These are phyloP conservation scores for Anhinga rufa DNA, from an alignment of 2,113 vertebrate species.

Conservation along the genomic window DNA sequence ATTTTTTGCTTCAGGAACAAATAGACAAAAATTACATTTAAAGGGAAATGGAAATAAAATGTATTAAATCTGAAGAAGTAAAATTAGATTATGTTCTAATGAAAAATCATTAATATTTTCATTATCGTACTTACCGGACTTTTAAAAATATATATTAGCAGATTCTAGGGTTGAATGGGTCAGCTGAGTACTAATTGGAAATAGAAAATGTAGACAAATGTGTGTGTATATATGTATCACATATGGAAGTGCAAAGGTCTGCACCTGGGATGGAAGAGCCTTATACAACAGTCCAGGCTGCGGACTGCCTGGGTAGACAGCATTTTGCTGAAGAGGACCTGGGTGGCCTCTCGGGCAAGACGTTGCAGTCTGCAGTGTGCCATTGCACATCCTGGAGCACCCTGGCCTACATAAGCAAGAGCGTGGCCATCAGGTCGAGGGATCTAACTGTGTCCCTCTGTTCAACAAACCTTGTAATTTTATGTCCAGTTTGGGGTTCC, in stretches of 20 bases:
- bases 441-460: not conserved
- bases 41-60: constrained; percentile 17
- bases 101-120: not conserved
- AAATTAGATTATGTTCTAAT: not conserved
- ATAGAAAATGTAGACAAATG: not conserved
- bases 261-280: not conserved
- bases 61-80: not conserved
- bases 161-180: not conserved
- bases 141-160: not conserved
- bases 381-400: not conserved
- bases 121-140: not conserved
- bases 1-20: not conserved
- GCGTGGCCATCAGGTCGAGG: not conserved
- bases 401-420: not conserved
- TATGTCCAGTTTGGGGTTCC: not conserved
- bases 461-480: not conserved
- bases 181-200: not conserved
- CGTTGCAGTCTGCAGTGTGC: not conserved
- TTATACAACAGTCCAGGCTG: not conserved
- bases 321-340: not conserved
- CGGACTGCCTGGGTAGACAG: not conserved
- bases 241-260: not conserved
- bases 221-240: too few species aligned
- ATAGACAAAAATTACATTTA: not conserved
- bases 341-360: not conserved